These are phyloP conservation scores for Rhabdornis inornatus DNA, from an alignment of 2,113 vertebrate genomes.

Conservation along the genomic window DNA sequence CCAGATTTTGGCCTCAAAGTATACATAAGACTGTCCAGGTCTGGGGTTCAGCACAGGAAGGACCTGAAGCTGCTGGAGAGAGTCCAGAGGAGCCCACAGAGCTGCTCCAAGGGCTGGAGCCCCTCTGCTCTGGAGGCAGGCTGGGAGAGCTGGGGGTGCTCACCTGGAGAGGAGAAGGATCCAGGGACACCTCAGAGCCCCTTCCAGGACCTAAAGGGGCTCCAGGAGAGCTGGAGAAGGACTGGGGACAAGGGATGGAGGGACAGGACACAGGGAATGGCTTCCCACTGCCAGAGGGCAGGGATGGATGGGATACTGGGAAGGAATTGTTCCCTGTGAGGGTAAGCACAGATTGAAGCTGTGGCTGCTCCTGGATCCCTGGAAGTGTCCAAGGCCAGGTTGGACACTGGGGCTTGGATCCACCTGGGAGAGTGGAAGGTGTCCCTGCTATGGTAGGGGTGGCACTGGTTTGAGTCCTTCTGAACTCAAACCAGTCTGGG, in stretches of 20 bases:
- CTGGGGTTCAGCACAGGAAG: too few relatives aligned
- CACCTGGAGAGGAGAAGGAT: background rate
- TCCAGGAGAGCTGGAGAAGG: background rate
- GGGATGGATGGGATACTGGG: background rate
- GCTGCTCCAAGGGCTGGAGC: background rate
- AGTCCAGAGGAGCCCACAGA: background rate
- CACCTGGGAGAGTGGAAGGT: background rate
- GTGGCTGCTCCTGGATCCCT: background rate
- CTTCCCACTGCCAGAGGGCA: background rate
- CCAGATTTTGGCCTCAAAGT: background rate
- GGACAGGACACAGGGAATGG: background rate
- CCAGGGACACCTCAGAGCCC: background rate
- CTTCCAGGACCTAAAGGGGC: background rate
- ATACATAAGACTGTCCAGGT: background rate
- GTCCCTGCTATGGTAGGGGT: background rate
- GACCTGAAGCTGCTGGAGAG: background rate
- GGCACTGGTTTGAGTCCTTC: rapidly evolving
- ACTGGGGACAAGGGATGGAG: background rate
- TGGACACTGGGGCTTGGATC: background rate
- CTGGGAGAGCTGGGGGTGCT: background rate
- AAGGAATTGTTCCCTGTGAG: background rate
- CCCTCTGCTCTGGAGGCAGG: background rate
- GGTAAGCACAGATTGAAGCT: background rate
- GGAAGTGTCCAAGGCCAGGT: background rate
- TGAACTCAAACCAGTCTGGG: too few relatives aligned